phyloP scores from a whole-genome alignment of 2,888 invertebrate species.

The Xylota segnis region DNA sequence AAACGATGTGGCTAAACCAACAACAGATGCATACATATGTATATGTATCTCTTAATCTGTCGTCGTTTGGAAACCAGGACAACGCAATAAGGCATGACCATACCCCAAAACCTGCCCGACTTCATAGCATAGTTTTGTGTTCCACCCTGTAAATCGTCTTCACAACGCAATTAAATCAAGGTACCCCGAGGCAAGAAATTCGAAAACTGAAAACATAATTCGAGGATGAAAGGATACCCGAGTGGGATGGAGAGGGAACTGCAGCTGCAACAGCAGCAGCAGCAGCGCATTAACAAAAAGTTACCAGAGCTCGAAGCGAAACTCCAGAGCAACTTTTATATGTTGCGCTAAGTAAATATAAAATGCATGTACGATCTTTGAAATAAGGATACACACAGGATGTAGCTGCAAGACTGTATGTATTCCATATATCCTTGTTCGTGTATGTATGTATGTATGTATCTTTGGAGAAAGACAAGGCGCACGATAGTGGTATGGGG shows the following conservation, averaged over 20 bases:
- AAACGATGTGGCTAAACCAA: slow-evolving; percentile 40
- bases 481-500: not conserved
- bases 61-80: slow-evolving; percentile 42
- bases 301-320: slow-evolving; percentile 58
- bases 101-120: not conserved
- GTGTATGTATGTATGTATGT: no score
- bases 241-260: slow-evolving; percentile 25
- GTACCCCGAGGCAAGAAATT: slow-evolving; percentile 72
- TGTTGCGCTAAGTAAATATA: slow-evolving; percentile 71
- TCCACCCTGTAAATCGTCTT: slow-evolving; percentile 53
- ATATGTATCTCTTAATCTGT: slow-evolving; percentile 50
- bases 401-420: slow-evolving; percentile 25
- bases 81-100: slow-evolving; percentile 18
- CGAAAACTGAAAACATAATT: slow-evolving; percentile 75
- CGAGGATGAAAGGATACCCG: slow-evolving; percentile 67
- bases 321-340: slow-evolving; percentile 58
- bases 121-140: slow-evolving; percentile 34
- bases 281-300: slow-evolving; percentile 64
- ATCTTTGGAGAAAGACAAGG: slow-evolving; percentile 1
- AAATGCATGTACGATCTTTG: slow-evolving; percentile 69
- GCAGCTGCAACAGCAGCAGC: slow-evolving; percentile 42
- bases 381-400: slow-evolving; percentile 59
- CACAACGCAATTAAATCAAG: slow-evolving; percentile 75
- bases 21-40: slow-evolving; percentile 34
- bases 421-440: slow-evolving; percentile 5